Conservation (phyloP, 2,888 invertebrate genomes). For the Zaprionus obscuricornis region DNA sequence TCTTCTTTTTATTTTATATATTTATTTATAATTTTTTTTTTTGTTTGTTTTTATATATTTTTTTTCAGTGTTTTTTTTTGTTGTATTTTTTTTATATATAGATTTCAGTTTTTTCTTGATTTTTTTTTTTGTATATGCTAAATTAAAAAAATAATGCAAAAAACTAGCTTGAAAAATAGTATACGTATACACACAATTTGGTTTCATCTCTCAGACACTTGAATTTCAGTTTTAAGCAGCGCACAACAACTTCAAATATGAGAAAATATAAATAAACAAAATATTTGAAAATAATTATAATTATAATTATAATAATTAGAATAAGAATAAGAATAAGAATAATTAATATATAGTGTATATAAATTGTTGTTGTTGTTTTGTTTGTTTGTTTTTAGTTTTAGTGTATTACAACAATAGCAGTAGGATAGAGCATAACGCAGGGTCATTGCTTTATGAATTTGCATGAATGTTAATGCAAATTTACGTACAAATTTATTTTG, state of each 20-base stretch:
- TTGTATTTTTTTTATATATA: conserved; percentile 8
- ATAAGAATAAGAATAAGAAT: too few relatives aligned
- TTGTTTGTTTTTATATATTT: conserved; percentile 14
- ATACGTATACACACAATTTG: conserved; percentile 78
- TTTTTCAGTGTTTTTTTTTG: conserved; percentile 12
- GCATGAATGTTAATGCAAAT: conserved; percentile 39
- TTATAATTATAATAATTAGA: conserved; percentile 41
- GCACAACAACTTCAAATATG: conserved; percentile 55
- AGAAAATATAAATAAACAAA: conserved; percentile 41
- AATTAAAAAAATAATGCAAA: conserved; percentile 75
- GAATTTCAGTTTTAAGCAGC: conserved; percentile 66
- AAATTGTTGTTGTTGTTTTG: too few relatives aligned
- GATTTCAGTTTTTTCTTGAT: too few relatives aligned
- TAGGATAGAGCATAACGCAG: too few relatives aligned
- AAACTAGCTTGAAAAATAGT: conserved; percentile 73
- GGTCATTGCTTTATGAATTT: too few relatives aligned
- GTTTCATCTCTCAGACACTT: conserved; percentile 73
- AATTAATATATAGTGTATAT: too few relatives aligned
- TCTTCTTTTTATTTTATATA: conserved; percentile 8
- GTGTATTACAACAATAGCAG: too few relatives aligned
- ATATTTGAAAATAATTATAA: too few relatives aligned
- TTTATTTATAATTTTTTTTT: conserved; percentile 16
- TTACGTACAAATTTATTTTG: conserved; percentile 39
- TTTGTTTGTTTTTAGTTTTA: too few relatives aligned
- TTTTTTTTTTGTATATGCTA: conserved; percentile 57